Base-by-base conservation (phyloP, 1,140 invertebrate species). In the Chrysomallon squamiferum region DNA sequence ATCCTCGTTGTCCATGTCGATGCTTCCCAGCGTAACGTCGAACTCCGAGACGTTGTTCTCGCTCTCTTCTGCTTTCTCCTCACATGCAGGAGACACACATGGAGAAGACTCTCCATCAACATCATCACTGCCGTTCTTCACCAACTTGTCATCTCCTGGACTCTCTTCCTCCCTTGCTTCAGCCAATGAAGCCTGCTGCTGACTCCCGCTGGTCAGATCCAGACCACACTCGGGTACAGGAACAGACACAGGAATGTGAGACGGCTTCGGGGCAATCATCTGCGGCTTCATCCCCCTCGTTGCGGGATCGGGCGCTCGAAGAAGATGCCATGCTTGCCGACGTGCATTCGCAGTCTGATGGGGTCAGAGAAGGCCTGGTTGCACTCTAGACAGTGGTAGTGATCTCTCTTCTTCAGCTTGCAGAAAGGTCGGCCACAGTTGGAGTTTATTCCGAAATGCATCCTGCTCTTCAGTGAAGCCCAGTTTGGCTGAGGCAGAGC, bases 321-420 rank as follows among this genome's bases (percentile, higher is more conserved):
- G 57, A 77, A 78, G 25, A 83, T 66, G 0, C 83, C 76, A 73
- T 87, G 87, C 68, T 86, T 87, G 13, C 79, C 68, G n/a, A 86
- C 74, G 66, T 88, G 87, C 20, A 78, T 69, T 38, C 80, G 67
- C n/a, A 88, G 71, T 29, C 85, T 73, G 41, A 78, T 70, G 38
- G 82, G 82, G 59, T 85, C 83, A 20, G 86, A 85, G 66, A 88
- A 88, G 18, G 87, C 90, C 85, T 94, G 93, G 84, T 93, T 93
- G 84, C 93, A 95, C n/a, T 92, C 88, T 76, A 92, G 91, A 83
- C 93, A 95, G 79, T 95, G 93, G 74, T 91, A 94, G 80, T 95
- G 93, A 68, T 92, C 90, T 73, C 92, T 91, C 58, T 93, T 88
- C 80, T 95, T 95, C 45, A 94, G 86, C 82, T 95, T 95, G 83